Evolutionary conservation across 2,888 invertebrate genomes (phyloP).

Genomic region (Brenthis hecate): DNA sequence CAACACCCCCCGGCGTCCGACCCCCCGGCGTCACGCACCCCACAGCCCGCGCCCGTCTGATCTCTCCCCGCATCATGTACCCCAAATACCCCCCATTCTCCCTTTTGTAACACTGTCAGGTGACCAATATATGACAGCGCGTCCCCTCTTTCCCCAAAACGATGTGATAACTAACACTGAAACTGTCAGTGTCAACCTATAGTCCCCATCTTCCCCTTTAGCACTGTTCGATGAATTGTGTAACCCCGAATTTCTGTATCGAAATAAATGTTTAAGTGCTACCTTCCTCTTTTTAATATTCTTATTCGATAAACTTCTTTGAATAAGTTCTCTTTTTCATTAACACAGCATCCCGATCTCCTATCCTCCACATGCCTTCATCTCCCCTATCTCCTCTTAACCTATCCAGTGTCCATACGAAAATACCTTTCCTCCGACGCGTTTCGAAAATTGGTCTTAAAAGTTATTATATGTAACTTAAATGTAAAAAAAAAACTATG

Average conservation of each 20-base stretch:
- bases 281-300: too few species aligned
- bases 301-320: too few species aligned
- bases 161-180: too few species aligned
- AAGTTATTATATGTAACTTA: constrained; percentile 9
- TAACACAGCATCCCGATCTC: not conserved
- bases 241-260: too few species aligned
- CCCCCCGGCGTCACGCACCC: constrained; percentile 26
- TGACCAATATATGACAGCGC: not conserved
- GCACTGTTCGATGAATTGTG: too few species aligned
- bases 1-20: constrained; percentile 38
- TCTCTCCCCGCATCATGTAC: constrained; percentile 10
- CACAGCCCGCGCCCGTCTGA: constrained; percentile 37
- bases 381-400: not conserved
- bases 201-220: too few species aligned
- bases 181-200: too few species aligned
- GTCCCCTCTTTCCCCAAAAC: not conserved
- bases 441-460: constrained; percentile 14
- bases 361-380: not conserved
- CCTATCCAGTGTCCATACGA: not conserved
- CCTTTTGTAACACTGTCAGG: not conserved
- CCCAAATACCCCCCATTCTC: constrained; percentile 6
- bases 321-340: not conserved
- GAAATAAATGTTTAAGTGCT: too few species aligned
- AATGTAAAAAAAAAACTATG: constrained; percentile 4
- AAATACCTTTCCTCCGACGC: not conserved